Evolutionary conservation across 2,113 vertebrate species (phyloP).

Genomic region (Connochaetes taurinus): DNA sequence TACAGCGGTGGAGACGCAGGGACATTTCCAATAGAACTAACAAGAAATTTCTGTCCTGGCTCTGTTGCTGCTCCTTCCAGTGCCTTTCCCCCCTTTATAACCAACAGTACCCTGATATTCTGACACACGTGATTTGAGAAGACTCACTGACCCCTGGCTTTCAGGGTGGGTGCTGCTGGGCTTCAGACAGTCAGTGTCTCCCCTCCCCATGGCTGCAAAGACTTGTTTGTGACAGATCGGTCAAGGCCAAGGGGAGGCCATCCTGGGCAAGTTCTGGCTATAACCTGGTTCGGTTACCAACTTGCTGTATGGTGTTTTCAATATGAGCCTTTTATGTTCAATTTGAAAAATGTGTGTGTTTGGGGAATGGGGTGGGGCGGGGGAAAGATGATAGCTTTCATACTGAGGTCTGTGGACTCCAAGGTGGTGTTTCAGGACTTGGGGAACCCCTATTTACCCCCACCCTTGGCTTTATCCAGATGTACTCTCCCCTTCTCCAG

Average conservation of each 20-base stretch:
- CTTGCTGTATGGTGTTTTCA: neutral
- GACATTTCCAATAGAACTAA: neutral
- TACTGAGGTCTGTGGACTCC: neutral
- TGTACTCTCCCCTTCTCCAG: neutral
- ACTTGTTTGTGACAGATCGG: neutral
- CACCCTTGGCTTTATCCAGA: neutral
- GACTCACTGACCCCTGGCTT: neutral
- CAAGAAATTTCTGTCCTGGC: neutral
- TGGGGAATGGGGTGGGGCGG: fast-evolving
- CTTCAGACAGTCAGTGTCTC: neutral
- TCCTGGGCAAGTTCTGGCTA: neutral
- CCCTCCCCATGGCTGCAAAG: fast-evolving
- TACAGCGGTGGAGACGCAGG: fast-evolving
- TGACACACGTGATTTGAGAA: neutral
- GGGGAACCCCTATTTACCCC: too few species aligned
- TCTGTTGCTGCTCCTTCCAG: neutral
- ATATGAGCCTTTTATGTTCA: neutral
- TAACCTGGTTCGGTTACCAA: neutral
- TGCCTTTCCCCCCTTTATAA: neutral
- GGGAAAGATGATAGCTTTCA: neutral
- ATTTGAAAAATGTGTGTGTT: neutral
- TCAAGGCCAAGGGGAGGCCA: neutral
- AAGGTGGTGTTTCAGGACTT: neutral
- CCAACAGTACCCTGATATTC: neutral
- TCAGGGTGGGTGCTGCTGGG: neutral